A percentile compares a stretch with the other conserved stretches of the same genome.
Evolutionary conservation across 2,888 invertebrate genomes (phyloP).

Genomic region (Gibbula magus): DNA sequence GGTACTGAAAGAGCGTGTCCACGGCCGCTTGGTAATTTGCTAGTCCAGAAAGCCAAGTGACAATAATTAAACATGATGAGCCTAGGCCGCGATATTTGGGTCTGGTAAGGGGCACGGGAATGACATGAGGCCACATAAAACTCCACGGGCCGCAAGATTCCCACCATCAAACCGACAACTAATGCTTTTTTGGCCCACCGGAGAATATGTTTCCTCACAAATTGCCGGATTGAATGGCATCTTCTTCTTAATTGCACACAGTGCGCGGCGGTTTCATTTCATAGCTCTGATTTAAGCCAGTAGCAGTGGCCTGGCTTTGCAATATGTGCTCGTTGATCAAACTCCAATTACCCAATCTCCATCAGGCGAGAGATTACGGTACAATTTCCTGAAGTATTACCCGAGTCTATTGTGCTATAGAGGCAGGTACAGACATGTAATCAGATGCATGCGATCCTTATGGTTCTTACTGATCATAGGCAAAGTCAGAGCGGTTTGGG

Average conservation of each 20-base stretch:
- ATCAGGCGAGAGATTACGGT: slow-evolving; percentile 2
- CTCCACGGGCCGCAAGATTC: background rate
- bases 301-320: background rate
- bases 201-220: slow-evolving; percentile 15
- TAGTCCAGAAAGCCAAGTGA: background rate
- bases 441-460: no score
- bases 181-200: slow-evolving; percentile 1
- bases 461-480: no score
- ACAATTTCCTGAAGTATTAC: background rate
- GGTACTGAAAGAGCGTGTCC: background rate
- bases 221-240: slow-evolving; percentile 8
- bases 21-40: background rate
- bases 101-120: background rate
- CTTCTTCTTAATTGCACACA: slow-evolving; percentile 1
- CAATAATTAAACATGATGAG: slow-evolving; percentile 15
- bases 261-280: slow-evolving; percentile 1
- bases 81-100: slow-evolving; percentile 9
- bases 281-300: slow-evolving; percentile 10
- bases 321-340: slow-evolving; percentile 1
- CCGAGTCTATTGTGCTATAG: no score
- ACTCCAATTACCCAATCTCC: slow-evolving; percentile 11
- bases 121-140: background rate
- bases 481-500: no score
- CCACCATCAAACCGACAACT: slow-evolving; percentile 8
- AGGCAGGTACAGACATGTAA: no score